These are phyloP conservation scores for Molorchus minor DNA, from an alignment of 2,888 invertebrate genomes.

Conservation along the genomic window DNA sequence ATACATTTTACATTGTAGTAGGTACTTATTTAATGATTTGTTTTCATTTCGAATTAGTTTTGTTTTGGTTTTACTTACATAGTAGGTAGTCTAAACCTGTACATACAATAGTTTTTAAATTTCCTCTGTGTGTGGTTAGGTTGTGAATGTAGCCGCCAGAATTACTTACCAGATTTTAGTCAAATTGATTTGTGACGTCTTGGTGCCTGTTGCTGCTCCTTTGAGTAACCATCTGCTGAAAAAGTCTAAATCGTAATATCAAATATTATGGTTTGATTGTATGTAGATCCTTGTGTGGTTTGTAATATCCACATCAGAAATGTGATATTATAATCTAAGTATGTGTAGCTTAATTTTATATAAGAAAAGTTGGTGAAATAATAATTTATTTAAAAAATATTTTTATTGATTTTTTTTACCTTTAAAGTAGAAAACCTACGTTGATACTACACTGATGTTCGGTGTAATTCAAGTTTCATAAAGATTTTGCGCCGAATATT, in stretches of 20 bases:
- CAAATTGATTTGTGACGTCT: constrained; percentile 10
- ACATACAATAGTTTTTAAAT: not conserved
- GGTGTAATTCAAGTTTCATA: too few species aligned
- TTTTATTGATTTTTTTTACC: constrained; percentile 4
- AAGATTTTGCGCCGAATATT: too few species aligned
- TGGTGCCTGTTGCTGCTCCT: constrained; percentile 10
- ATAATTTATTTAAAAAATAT: constrained; percentile 31
- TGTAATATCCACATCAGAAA: constrained; percentile 77
- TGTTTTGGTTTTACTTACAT: constrained; percentile 5
- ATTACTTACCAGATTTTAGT: not conserved
- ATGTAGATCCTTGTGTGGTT: constrained; percentile 56
- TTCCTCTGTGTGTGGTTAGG: not conserved
- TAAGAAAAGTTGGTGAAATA: constrained; percentile 31
- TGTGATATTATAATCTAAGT: constrained; percentile 69
- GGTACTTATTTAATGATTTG: too few species aligned
- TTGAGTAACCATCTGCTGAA: constrained; percentile 11
- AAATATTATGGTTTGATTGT: constrained; percentile 10
- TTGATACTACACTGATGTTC: too few species aligned
- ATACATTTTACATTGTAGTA: too few species aligned
- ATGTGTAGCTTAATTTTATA: constrained; percentile 39
- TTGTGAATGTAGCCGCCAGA: constrained; percentile 8
- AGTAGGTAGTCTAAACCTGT: not conserved
- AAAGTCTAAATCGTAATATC: constrained; percentile 14
- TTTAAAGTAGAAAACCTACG: too few species aligned
- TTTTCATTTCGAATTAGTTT: not conserved